Conservation (phyloP, 2,888 invertebrate genomes). For the Malthinus seriepunctatus region DNA sequence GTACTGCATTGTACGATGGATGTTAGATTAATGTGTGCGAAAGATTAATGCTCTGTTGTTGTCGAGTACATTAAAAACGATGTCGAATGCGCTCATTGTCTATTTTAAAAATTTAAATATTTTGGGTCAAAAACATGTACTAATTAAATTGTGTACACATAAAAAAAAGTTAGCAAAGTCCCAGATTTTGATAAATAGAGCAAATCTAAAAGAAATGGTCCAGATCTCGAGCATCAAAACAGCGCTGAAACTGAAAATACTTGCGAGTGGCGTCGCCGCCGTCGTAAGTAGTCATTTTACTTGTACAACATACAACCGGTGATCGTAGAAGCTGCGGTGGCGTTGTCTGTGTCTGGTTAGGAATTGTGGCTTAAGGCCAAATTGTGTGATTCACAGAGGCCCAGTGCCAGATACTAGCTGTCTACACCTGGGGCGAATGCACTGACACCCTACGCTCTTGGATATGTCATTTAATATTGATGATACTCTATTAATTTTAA, state of each 20-base stretch:
- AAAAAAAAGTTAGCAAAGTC: conserved; percentile 15
- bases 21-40: too few species aligned
- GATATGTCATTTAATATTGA: conserved; percentile 32
- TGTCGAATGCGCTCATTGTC: conserved; percentile 12
- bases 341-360: conserved; percentile 43
- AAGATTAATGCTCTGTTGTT: too few species aligned
- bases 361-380: conserved; percentile 40
- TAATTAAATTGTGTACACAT: conserved; percentile 25
- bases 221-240: conserved; percentile 34
- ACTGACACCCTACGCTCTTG: conserved; percentile 34
- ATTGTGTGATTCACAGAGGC: conserved; percentile 45
- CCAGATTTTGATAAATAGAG: conserved; percentile 34
- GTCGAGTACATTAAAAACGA: not conserved
- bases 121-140: conserved; percentile 23
- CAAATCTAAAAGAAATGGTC: conserved; percentile 32
- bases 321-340: conserved; percentile 31
- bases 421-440: conserved; percentile 42
- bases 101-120: conserved; percentile 18
- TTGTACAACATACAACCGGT: conserved; percentile 21
- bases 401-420: conserved; percentile 39
- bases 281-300: conserved; percentile 18
- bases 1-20: too few species aligned
- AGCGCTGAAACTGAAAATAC: conserved; percentile 37
- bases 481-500: conserved; percentile 19
- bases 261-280: conserved; percentile 13